phyloP scores from a whole-genome alignment of 2,888 invertebrate genomes.

The Portevinia maculata region DNA sequence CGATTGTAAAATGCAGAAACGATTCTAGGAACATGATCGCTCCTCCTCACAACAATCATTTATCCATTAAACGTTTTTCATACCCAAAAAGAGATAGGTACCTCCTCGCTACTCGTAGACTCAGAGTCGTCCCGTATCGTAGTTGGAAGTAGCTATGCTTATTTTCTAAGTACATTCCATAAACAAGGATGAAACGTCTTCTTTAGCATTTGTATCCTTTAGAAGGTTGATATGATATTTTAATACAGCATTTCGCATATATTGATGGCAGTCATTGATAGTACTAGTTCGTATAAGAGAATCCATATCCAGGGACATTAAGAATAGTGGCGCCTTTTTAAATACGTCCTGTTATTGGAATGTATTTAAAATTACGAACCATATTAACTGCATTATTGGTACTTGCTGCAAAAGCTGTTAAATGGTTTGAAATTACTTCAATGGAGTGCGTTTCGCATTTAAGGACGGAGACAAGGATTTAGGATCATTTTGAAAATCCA shows the following conservation, averaged over 20 bases:
- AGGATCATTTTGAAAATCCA: conserved; percentile 53
- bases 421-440: conserved; percentile 64
- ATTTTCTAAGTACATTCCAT: conserved; percentile 46
- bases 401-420: conserved; percentile 37
- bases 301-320: conserved; percentile 59
- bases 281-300: conserved; percentile 37
- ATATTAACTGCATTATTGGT: conserved; percentile 34
- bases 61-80: conserved; percentile 30
- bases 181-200: conserved; percentile 45
- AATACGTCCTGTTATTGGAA: conserved; percentile 15
- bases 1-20: conserved; percentile 61
- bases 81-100: conserved; percentile 11
- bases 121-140: background rate
- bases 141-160: conserved; percentile 13
- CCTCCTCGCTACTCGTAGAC: background rate
- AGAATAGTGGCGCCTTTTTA: conserved; percentile 61
- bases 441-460: conserved; percentile 19
- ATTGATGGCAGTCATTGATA: conserved; percentile 15
- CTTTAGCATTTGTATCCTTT: conserved; percentile 9
- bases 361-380: conserved; percentile 4
- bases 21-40: conserved; percentile 39
- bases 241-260: conserved; percentile 24
- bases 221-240: conserved; percentile 13
- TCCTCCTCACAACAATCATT: conserved; percentile 5
- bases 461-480: conserved; percentile 31